Conservation (phyloP, 2,113 vertebrate species). For the Anseranas semipalmata region DNA sequence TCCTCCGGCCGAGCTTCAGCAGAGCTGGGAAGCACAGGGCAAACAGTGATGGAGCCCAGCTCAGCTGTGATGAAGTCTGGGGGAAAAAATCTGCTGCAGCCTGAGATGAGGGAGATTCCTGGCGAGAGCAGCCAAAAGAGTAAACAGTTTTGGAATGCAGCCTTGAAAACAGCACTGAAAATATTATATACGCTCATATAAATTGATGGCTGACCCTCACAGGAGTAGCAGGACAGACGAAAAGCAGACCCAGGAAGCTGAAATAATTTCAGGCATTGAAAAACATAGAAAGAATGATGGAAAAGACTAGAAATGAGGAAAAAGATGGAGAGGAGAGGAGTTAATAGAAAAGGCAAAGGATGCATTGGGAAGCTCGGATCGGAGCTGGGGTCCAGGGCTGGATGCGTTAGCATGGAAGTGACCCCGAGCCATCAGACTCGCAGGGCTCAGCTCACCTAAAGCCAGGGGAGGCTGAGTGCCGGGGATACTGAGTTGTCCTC, state of each 20-base stretch:
- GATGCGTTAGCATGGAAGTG: not conserved
- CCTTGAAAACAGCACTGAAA: not conserved
- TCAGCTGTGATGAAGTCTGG: not conserved
- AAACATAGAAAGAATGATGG: not conserved
- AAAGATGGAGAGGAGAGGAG: not conserved
- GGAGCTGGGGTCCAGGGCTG: not conserved
- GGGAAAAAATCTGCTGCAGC: not conserved
- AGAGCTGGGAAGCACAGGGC: not conserved
- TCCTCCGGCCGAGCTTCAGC: not conserved
- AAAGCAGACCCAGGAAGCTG: not conserved
- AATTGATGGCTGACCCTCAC: not conserved
- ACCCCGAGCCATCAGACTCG: not conserved
- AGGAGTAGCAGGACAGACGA: not conserved
- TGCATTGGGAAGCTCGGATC: not conserved
- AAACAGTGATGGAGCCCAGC: rapidly evolving
- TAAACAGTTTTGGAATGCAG: not conserved
- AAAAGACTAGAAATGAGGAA: not conserved
- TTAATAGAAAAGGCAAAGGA: not conserved
- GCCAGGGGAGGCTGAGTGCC: not conserved
- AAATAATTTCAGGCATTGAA: not conserved
- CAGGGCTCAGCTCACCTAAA: not conserved
- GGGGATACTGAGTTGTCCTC: not conserved
- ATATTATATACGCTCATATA: not conserved
- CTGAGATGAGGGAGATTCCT: not conserved
- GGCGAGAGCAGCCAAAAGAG: not conserved